phyloP scores from a whole-genome alignment of 2,888 invertebrate genomes.

The Melanophora roralis region DNA sequence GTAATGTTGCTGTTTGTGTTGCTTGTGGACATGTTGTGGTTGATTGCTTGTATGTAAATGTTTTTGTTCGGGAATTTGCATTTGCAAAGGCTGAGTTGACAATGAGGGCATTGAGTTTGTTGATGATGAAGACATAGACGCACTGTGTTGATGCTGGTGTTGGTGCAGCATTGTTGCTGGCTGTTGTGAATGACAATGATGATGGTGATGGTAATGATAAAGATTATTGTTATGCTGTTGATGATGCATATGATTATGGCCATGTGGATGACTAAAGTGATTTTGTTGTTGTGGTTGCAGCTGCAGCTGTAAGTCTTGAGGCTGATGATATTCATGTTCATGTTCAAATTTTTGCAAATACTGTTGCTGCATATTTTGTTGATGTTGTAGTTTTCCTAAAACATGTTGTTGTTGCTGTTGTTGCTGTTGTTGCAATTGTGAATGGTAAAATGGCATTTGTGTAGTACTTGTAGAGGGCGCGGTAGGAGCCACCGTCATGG shows the following conservation, averaged over 20 bases:
- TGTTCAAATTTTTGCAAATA: conserved; percentile 68
- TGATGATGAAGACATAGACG: conserved; percentile 67
- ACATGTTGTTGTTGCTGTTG: conserved; percentile 53
- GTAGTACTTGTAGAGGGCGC: conserved; percentile 52
- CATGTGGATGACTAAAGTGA: conserved; percentile 59
- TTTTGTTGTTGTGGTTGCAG: conserved; percentile 62
- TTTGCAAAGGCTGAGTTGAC: conserved; percentile 58
- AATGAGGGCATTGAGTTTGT: conserved; percentile 69
- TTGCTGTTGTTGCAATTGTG: conserved; percentile 34
- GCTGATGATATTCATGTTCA: conserved; percentile 75
- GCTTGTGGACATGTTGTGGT: conserved; percentile 59
- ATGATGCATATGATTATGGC: conserved; percentile 52
- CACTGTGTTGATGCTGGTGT: conserved; percentile 59
- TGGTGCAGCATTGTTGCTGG: conserved; percentile 39
- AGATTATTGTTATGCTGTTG: conserved; percentile 31
- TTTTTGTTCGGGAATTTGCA: conserved; percentile 57
- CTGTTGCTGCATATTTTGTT: conserved; percentile 66
- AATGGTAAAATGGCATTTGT: not conserved
- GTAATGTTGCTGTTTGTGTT: conserved; percentile 60
- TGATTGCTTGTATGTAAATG: conserved; percentile 50
- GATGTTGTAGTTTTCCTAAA: conserved; percentile 61
- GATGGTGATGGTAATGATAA: conserved; percentile 63
- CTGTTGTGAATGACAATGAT: conserved; percentile 66
- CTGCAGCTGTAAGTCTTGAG: conserved; percentile 71
- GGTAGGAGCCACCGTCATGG: conserved; percentile 59